phyloP scores from a whole-genome alignment of 1,140 invertebrate species.

The Cotesia vestalis region DNA sequence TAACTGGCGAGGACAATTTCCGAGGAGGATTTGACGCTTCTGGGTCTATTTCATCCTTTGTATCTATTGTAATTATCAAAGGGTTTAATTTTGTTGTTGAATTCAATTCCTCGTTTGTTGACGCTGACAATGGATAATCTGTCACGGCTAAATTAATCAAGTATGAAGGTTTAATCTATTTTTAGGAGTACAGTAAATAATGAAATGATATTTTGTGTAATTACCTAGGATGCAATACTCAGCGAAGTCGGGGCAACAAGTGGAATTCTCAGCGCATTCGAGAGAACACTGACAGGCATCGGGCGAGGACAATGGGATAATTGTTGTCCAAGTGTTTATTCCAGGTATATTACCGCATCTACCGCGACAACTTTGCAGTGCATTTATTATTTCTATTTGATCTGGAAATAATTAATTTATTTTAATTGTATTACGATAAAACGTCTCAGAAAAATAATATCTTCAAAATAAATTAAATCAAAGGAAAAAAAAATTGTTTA shows the following conservation, averaged over 20 bases:
- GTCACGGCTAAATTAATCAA: not conserved
- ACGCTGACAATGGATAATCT: not conserved
- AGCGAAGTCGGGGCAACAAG: conserved; percentile 64
- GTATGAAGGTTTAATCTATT: not conserved
- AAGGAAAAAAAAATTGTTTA: no score
- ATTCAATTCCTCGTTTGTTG: not conserved
- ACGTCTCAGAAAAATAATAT: no score
- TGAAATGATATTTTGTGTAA: conserved; percentile 2
- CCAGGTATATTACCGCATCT: conserved; percentile 49
- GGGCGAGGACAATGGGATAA: conserved; percentile 31
- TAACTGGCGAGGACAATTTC: conserved; percentile 20
- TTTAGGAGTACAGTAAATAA: no score
- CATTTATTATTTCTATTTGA: conserved; percentile 59
- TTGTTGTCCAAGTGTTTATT: conserved; percentile 39
- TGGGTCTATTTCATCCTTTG: conserved; percentile 57
- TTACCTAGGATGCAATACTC: conserved; percentile 62
- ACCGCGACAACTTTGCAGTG: conserved; percentile 56
- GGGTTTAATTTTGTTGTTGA: not conserved
- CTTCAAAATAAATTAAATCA: no score
- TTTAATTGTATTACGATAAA: no score
- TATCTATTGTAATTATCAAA: conserved; percentile 42
- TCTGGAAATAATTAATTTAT: conserved; percentile 44
- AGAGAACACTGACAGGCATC: conserved; percentile 60
- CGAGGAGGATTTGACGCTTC: conserved; percentile 31
- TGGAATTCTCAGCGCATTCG: conserved; percentile 59